phyloP scores from a whole-genome alignment of 1,140 invertebrate genomes.

The Diuraphis noxia region DNA sequence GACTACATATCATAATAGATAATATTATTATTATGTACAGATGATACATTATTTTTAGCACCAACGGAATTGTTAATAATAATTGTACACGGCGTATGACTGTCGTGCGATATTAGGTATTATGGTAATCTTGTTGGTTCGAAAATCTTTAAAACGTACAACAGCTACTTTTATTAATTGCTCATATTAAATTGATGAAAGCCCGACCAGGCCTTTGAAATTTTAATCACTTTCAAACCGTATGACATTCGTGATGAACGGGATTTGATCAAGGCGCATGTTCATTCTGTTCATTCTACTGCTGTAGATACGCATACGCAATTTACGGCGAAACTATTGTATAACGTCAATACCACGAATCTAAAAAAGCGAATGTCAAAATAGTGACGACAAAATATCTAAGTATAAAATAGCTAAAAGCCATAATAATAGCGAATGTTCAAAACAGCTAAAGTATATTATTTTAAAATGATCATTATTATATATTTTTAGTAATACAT shows the following conservation, averaged over 20 bases:
- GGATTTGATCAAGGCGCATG: background rate
- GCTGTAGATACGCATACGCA: too few species aligned
- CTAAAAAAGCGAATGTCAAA: too few species aligned
- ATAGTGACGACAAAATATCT: too few species aligned
- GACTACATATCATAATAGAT: background rate
- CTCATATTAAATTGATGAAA: slow-evolving; percentile 31
- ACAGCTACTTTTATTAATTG: slow-evolving; percentile 4
- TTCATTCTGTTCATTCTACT: too few species aligned
- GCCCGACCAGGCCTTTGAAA: background rate
- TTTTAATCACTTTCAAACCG: background rate
- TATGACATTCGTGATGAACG: background rate
- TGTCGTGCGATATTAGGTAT: too few species aligned
- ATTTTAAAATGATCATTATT: too few species aligned
- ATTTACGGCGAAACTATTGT: background rate
- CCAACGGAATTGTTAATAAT: background rate
- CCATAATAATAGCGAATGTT: background rate
- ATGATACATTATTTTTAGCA: background rate
- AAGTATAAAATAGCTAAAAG: too few species aligned
- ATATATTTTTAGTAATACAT: too few species aligned
- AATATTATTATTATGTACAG: background rate
- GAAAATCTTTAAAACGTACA: background rate
- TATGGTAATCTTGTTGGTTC: background rate
- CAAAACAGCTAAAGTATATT: too few species aligned
- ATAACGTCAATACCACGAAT: too few species aligned
- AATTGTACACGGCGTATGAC: background rate